Conservation (phyloP, 2,888 invertebrate species). For the Philhelius pedissequus region DNA sequence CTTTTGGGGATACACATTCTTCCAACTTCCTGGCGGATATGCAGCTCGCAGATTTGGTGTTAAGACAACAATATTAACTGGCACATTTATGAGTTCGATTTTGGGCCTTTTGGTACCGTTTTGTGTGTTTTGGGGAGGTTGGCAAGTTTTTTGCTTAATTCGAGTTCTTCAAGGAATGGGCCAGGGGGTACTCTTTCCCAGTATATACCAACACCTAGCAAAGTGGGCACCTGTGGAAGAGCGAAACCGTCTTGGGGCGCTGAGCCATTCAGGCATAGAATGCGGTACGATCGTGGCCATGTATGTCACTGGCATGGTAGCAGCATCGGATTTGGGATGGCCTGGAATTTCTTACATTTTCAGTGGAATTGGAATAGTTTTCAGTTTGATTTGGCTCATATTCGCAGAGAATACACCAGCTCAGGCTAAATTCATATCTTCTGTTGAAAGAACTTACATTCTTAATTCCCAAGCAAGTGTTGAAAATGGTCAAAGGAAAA, state of each 20-base stretch:
- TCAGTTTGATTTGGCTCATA: conserved; percentile 80
- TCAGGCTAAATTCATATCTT: conserved; percentile 80
- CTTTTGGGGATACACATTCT: conserved; percentile 82
- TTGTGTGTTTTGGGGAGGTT: conserved; percentile 82
- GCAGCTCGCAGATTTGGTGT: conserved; percentile 85
- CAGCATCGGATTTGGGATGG: conserved; percentile 81
- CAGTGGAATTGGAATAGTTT: conserved; percentile 79
- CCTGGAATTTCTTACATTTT: conserved; percentile 82
- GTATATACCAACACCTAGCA: conserved; percentile 82
- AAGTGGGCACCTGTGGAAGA: conserved; percentile 84
- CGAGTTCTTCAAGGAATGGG: conserved; percentile 83
- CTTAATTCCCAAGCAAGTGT: conserved; percentile 66
- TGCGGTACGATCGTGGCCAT: conserved; percentile 83
- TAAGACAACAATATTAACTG: conserved; percentile 80
- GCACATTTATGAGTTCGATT: conserved; percentile 81
- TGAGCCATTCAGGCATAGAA: conserved; percentile 81
- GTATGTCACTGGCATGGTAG: conserved; percentile 81
- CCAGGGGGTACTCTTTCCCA: conserved; percentile 83
- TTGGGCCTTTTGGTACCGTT: conserved; percentile 83
- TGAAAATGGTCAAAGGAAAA: conserved; percentile 74
- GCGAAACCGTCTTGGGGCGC: conserved; percentile 82
- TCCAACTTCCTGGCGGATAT: conserved; percentile 82
- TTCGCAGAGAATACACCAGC: conserved; percentile 81
- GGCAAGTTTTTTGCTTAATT: conserved; percentile 80
- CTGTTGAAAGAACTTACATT: conserved; percentile 81